Evolutionary conservation across 2,797 vertebrate genomes (phyloP).

Genomic region (Acanthis flammea): DNA sequence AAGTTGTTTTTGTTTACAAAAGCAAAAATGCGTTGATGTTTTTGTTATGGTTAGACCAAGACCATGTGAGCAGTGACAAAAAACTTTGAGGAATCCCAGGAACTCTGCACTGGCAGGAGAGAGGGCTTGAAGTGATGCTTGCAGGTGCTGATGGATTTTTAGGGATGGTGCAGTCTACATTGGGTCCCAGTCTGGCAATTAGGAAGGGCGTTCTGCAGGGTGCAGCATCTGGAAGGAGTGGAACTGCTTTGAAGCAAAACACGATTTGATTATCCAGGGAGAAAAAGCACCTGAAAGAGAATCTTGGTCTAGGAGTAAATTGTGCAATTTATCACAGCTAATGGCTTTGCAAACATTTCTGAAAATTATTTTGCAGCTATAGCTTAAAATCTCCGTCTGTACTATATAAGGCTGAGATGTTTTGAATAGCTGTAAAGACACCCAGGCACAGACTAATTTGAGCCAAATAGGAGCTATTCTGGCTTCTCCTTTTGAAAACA

Average conservation of each 20-base stretch:
- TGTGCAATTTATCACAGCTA: neutral
- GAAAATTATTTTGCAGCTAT: neutral
- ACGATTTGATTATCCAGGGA: neutral
- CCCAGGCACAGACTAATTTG: neutral
- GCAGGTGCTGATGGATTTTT: neutral
- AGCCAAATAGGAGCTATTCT: constrained; percentile 42
- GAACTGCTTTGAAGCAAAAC: neutral
- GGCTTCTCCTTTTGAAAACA: constrained; percentile 26
- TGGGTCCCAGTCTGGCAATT: neutral
- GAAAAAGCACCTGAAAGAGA: neutral
- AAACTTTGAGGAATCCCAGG: neutral
- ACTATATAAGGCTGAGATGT: neutral
- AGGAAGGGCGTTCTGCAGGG: neutral
- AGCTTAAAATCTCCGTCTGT: neutral
- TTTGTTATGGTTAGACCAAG: neutral
- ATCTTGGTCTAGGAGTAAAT: neutral
- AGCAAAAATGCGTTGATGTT: rapidly evolving
- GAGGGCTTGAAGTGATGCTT: neutral
- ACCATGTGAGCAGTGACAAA: neutral
- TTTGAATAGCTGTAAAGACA: neutral
- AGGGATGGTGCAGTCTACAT: neutral
- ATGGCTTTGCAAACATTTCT: neutral
- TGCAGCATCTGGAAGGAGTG: neutral
- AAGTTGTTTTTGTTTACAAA: neutral
- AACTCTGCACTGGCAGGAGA: neutral